Evolutionary conservation across 2,797 vertebrate genomes (phyloP).

Genomic region (Eulemur rubriventer): DNA sequence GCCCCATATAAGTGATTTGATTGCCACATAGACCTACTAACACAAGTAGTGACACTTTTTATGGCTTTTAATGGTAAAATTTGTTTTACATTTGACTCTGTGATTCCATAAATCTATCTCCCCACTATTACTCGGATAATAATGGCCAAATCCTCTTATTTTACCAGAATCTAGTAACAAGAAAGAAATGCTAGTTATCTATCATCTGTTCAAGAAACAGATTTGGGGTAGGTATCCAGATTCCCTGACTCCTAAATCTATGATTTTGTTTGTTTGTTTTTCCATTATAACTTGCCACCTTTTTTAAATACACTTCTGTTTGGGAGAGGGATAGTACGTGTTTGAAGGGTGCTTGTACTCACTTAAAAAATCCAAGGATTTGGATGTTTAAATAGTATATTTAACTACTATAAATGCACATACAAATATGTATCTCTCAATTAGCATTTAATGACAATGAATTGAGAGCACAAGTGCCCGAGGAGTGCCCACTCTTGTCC

Average conservation of each 20-base stretch:
- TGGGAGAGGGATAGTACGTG: background rate
- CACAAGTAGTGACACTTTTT: background rate
- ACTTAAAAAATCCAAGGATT: background rate
- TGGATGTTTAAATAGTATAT: background rate
- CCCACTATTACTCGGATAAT: background rate
- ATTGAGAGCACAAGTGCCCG: background rate
- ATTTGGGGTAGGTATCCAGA: background rate
- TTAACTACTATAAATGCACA: background rate
- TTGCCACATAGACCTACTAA: background rate
- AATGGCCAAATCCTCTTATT: background rate
- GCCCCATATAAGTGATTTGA: background rate
- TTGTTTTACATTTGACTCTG: conserved; percentile 6
- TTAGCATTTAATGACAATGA: background rate
- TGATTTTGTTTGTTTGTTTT: background rate
- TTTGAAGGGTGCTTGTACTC: background rate
- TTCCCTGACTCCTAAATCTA: background rate
- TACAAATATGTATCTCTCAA: background rate
- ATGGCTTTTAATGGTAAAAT: background rate
- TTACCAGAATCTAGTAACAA: background rate
- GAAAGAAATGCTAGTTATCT: background rate
- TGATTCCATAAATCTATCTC: background rate
- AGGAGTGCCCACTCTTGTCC: background rate
- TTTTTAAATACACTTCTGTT: background rate
- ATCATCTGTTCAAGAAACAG: background rate
- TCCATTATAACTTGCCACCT: background rate